A percentile compares a stretch with the other conserved stretches of the same genome.
Conservation (phyloP, 2,113 vertebrate genomes). For the Nycticebus coucang region DNA sequence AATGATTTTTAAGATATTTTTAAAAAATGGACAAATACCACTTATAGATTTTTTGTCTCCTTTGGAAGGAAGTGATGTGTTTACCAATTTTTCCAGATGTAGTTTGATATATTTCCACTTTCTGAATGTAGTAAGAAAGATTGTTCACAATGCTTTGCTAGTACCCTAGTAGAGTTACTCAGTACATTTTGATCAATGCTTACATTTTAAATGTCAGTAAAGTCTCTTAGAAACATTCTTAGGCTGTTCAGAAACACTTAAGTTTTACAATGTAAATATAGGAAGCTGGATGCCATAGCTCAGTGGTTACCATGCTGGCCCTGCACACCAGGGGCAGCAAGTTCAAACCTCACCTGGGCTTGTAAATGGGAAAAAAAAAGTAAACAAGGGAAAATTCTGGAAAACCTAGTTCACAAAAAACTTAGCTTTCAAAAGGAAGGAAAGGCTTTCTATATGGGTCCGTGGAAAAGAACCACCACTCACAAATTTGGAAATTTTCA, state of each 20-base stretch:
- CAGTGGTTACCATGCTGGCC: no score
- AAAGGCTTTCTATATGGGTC: neutral
- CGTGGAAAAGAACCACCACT: neutral
- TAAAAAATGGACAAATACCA: neutral
- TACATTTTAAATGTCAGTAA: neutral
- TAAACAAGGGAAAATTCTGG: neutral
- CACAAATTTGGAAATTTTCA: neutral
- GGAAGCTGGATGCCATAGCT: no score
- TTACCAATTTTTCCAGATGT: neutral
- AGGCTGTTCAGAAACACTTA: constrained; percentile 18
- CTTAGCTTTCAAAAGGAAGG: neutral
- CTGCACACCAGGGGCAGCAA: no score
- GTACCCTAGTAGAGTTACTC: neutral
- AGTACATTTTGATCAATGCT: neutral
- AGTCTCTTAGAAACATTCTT: neutral
- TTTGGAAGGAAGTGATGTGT: neutral
- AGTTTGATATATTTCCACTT: neutral
- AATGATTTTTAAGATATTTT: neutral
- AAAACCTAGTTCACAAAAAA: neutral
- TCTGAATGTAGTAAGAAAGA: neutral
- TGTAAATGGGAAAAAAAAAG: no score
- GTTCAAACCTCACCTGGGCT: no score
- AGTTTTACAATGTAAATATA: neutral
- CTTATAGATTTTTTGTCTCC: neutral
- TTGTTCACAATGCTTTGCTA: neutral